Evolutionary conservation across 2,797 vertebrate species (phyloP), one percentile per base, ranked within the genome.

Genomic region (Pseudochromis fuscus): DNA sequence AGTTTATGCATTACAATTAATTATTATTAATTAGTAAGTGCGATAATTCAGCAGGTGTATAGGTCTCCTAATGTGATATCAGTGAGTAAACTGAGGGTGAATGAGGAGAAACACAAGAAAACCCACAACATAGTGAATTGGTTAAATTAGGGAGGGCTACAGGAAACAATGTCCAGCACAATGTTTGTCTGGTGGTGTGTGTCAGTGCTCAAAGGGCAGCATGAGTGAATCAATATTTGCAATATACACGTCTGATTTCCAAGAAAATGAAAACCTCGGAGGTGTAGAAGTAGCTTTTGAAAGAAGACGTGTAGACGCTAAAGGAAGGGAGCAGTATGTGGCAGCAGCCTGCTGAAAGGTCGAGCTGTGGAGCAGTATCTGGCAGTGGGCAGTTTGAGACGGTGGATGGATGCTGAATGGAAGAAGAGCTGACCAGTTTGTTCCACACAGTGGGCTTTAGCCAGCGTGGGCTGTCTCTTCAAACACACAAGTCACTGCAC

Each of bases 351-450:
- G 35, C 23, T 58, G 37, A 59, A 25, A 61, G 64, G 63, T 25
- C 24, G 23, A 46, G 38, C n/a, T 69, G 58, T 18, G 51, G 70
- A 72, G 73, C 76, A 82, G 27, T 77, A 79, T 89, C 64, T 77
- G 64, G 63, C 58, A 53, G 65, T 25, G 11, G 31, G 46, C 66
- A 37, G 63, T 21, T 12, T 25, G 63, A 30, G 30, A 21, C 31
- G 57, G 61, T 74, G 63, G 52, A 87, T 46, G 58, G 75, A 89
- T 55, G 80, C 67, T 70, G 75, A 61, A 76, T 44, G 72, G 72
- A 88, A 66, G 76, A 69, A 46, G 79, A 89, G 74, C 78, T 90
- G 89, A 93, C 84, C 10, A 44, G 64, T 87, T 91, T 92, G 84
- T 93, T 94, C 91, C 92, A 90, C 79, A 79, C 80, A 15, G 28